phyloP scores from a whole-genome alignment of 2,797 vertebrate genomes.

The Ctenopoma kingsleyae region DNA sequence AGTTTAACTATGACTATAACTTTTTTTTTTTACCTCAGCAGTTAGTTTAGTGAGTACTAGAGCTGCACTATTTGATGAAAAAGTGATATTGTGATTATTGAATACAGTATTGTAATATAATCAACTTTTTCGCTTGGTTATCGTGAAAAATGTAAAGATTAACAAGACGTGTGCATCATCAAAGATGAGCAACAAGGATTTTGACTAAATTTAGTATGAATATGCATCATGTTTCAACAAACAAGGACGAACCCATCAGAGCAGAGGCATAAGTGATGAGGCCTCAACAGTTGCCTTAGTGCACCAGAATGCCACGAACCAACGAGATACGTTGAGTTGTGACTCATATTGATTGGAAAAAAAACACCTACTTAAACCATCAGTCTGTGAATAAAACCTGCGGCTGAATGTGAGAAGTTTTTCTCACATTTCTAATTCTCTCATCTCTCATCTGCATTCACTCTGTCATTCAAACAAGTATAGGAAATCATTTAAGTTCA shows the following conservation, averaged over 20 bases:
- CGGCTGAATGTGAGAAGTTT: neutral
- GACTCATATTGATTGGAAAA: neutral
- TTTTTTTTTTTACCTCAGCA: neutral
- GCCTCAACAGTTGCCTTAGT: neutral
- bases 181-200: neutral
- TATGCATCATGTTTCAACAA: neutral
- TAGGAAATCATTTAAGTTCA: neutral
- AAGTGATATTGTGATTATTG: too few relatives aligned
- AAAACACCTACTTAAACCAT: neutral
- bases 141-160: too few relatives aligned
- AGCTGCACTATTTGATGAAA: too few relatives aligned
- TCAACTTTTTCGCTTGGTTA: too few relatives aligned
- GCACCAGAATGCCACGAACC: neutral
- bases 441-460: neutral
- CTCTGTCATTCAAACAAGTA: conserved; percentile 8
- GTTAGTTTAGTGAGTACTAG: too few relatives aligned
- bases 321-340: neutral
- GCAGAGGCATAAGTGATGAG: neutral
- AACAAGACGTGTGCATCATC: too few relatives aligned
- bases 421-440: too few relatives aligned
- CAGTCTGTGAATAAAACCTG: neutral
- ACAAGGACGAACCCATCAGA: neutral
- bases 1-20: too few relatives aligned
- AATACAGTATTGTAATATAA: too few relatives aligned
- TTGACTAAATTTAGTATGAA: neutral